Evolutionary conservation across 2,113 vertebrate genomes (phyloP), one percentile per base, ranked within the genome.

Genomic region (Chlamydotis undulata): DNA sequence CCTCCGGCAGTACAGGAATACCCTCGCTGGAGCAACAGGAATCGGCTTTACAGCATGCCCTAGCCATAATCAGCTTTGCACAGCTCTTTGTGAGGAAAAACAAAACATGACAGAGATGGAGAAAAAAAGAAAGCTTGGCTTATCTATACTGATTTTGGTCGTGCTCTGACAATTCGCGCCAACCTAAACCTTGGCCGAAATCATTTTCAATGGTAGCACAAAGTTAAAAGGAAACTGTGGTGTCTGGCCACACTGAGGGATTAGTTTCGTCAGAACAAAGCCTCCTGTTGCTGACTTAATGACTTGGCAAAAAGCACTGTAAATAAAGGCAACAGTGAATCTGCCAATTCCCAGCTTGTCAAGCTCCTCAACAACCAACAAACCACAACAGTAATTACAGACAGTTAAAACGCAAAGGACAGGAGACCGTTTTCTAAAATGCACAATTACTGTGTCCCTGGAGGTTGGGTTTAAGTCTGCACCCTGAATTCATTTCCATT

Each of bases 311-410:
- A 90, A 90, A 86, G 29, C 83, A 52, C 79, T 60, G 87, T 92
- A 92, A 96, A 93, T 92, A 95, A 92, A 92, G 60, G 56, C 71
- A 88, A 71, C 64, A 16, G 18, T 60, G 79, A 90, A 93, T 70
- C 82, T 90, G 95, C 87, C 90, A 88, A 90, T 91, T 96, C 82
- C 71, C 92, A 90, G 90, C 75, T 88, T 90, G 90, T 52, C 47
- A 29, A 88, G 79, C 52, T 90, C 85, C 75, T 90, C 88, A 87
- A 86, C 71, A 81, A 89, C 56, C 88, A 92, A 37, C 59, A 94
- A 95, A 91, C 75, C 84, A 71, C 94, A 84, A 41, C 95, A 86
- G 93, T 83, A 93, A 96, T 96, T 95, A 94, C 76, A 86, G 75
- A 80, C 39, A 88, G 85, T 86, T 95, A 94, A 96, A 96, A 94